Evolutionary conservation across 2,888 invertebrate species (phyloP).

Genomic region (Drosophila leonis): DNA sequence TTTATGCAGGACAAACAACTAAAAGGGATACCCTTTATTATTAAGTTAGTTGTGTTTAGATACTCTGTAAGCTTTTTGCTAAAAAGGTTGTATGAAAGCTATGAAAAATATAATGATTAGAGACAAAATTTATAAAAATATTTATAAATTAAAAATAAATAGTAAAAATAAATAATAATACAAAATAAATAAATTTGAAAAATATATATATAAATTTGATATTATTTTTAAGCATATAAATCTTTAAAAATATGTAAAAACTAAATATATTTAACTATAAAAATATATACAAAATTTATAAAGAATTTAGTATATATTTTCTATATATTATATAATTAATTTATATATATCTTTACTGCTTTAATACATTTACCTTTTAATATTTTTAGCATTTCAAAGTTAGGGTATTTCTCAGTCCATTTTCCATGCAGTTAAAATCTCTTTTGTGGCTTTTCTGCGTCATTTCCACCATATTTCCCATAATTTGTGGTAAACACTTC

Average conservation of each 20-base stretch:
- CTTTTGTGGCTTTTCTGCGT: slow-evolving; percentile 50
- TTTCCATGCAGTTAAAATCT: not conserved
- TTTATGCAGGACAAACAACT: slow-evolving; percentile 13
- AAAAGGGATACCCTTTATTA: slow-evolving; percentile 58
- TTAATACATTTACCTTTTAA: not conserved
- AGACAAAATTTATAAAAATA: not conserved
- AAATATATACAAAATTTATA: too few species aligned
- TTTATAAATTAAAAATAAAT: not conserved
- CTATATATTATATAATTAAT: not conserved
- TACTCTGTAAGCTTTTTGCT: slow-evolving; percentile 5
- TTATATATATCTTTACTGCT: too few species aligned
- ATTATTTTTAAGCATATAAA: too few species aligned
- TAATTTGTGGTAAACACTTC: slow-evolving; percentile 70
- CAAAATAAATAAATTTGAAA: not conserved
- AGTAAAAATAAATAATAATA: not conserved
- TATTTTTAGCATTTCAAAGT: not conserved
- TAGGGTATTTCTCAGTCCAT: slow-evolving; percentile 23
- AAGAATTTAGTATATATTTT: too few species aligned
- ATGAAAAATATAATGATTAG: not conserved
- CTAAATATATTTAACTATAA: too few species aligned
- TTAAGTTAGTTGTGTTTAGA: slow-evolving; percentile 21
- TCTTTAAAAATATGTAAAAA: too few species aligned
- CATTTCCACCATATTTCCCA: slow-evolving; percentile 68
- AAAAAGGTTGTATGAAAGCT: not conserved
- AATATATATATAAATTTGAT: too few species aligned